Conservation (phyloP, 2,113 vertebrate genomes). For the Kobus ellipsiprymnus region DNA sequence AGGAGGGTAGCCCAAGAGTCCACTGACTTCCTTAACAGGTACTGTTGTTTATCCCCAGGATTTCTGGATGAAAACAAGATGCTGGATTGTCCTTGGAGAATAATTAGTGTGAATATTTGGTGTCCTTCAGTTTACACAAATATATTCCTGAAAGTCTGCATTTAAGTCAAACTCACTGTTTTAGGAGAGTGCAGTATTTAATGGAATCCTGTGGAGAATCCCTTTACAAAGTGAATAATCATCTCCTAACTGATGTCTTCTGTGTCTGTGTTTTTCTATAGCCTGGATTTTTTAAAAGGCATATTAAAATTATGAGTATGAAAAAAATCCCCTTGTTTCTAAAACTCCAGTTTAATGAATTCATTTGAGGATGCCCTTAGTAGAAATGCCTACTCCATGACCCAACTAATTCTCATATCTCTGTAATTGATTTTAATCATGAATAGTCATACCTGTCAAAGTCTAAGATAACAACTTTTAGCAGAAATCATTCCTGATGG, state of each 20-base stretch:
- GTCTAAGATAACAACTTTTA: background rate
- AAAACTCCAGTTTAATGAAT: background rate
- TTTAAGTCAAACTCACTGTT: background rate
- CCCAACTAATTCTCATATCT: background rate
- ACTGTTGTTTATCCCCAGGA: background rate
- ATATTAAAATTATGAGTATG: background rate
- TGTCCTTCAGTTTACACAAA: slow-evolving; percentile 2
- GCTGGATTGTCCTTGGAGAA: background rate
- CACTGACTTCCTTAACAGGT: background rate
- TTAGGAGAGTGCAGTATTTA: background rate
- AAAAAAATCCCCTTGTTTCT: background rate
- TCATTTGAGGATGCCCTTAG: background rate
- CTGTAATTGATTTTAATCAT: background rate
- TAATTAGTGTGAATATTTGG: background rate
- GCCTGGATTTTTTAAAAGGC: background rate
- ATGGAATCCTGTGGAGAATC: slow-evolving; percentile 16
- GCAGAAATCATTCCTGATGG: background rate
- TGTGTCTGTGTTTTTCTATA: slow-evolving; percentile 5
- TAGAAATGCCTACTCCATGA: background rate
- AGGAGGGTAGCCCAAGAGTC: background rate
- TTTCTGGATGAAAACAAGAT: background rate
- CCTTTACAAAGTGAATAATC: slow-evolving; percentile 58
- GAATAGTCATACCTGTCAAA: background rate
- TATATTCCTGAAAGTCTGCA: slow-evolving; percentile 1
- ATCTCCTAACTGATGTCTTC: background rate